Percentiles rank a stretch among this genome's conserved stretches.
These are phyloP conservation scores for Heterodera filipjevi DNA, from an alignment of 2,888 invertebrate genomes.

Conservation along the genomic window DNA sequence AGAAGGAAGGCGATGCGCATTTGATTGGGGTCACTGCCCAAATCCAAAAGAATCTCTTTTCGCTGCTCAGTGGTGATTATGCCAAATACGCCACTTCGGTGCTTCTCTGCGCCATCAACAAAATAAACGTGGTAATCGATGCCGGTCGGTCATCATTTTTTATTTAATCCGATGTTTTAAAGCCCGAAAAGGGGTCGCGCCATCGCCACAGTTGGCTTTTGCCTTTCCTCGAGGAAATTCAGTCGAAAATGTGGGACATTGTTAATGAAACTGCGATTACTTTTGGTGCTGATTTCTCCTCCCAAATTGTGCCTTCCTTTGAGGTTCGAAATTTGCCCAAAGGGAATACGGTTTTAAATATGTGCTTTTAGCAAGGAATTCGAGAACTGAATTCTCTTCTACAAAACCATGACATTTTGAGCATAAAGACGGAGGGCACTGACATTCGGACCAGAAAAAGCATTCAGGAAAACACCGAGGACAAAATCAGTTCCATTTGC, in stretches of 20 bases:
- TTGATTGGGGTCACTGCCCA: constrained; percentile 23
- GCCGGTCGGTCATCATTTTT: background rate
- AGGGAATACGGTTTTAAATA: background rate
- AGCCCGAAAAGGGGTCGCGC: constrained; percentile 37
- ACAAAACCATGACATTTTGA: constrained; percentile 41
- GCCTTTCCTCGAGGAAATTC: constrained; percentile 44
- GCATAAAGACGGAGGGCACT: constrained; percentile 27
- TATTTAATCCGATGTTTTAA: too few relatives aligned
- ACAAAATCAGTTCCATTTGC: constrained; percentile 43
- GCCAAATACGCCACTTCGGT: constrained; percentile 44
- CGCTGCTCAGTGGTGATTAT: constrained; percentile 45
- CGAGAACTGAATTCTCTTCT: constrained; percentile 42
- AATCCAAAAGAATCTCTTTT: constrained; percentile 33
- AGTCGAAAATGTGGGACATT: constrained; percentile 44
- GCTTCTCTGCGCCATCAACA: constrained; percentile 39
- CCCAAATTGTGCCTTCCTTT: constrained; percentile 43
- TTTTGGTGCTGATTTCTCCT: constrained; percentile 41
- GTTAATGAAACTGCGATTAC: constrained; percentile 44
- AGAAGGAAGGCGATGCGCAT: constrained; percentile 40
- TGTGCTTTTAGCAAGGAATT: constrained; percentile 32
- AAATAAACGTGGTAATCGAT: constrained; percentile 35
- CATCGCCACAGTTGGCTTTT: constrained; percentile 46
- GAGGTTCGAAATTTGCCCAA: constrained; percentile 35
- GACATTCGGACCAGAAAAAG: constrained; percentile 33
- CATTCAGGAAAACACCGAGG: constrained; percentile 46